Percentiles rank a stretch among this genome's conserved stretches.
These are phyloP conservation scores for Reticulitermes lucifugus DNA, from an alignment of 2,888 invertebrate genomes.

Conservation along the genomic window DNA sequence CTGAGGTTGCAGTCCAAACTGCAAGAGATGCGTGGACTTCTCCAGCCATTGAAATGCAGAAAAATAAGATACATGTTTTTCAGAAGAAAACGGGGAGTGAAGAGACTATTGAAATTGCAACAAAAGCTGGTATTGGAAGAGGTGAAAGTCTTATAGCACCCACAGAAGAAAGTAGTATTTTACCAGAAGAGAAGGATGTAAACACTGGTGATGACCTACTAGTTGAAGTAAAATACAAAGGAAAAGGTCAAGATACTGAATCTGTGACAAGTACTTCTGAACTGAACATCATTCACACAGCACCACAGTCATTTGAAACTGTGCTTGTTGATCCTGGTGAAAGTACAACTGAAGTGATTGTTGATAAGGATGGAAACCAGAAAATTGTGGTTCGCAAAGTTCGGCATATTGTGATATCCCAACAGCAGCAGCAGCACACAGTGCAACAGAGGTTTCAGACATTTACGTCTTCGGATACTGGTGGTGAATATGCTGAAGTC, in stretches of 20 bases:
- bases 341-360: constrained; percentile 84
- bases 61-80: constrained; percentile 75
- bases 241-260: constrained; percentile 51
- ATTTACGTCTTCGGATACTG: constrained; percentile 57
- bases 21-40: constrained; percentile 58
- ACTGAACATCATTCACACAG: constrained; percentile 77
- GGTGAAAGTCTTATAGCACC: constrained; percentile 63
- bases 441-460: constrained; percentile 66
- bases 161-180: constrained; percentile 60
- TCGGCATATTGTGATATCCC: constrained; percentile 74
- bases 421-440: constrained; percentile 76
- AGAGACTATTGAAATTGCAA: constrained; percentile 79
- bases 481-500: constrained; percentile 27
- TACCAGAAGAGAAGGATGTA: constrained; percentile 11
- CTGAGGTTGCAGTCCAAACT: constrained; percentile 61
- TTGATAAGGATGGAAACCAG: constrained; percentile 84
- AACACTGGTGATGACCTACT: constrained; percentile 64
- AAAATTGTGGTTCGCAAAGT: constrained; percentile 82
- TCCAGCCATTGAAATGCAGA: constrained; percentile 62
- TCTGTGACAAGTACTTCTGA: constrained; percentile 69
- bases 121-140: constrained; percentile 63
- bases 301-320: constrained; percentile 84
- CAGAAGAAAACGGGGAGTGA: constrained; percentile 74
- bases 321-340: constrained; percentile 85
- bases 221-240: constrained; percentile 79